Evolutionary conservation across 2,888 invertebrate species (phyloP).

Genomic region (Nysson spinosus): DNA sequence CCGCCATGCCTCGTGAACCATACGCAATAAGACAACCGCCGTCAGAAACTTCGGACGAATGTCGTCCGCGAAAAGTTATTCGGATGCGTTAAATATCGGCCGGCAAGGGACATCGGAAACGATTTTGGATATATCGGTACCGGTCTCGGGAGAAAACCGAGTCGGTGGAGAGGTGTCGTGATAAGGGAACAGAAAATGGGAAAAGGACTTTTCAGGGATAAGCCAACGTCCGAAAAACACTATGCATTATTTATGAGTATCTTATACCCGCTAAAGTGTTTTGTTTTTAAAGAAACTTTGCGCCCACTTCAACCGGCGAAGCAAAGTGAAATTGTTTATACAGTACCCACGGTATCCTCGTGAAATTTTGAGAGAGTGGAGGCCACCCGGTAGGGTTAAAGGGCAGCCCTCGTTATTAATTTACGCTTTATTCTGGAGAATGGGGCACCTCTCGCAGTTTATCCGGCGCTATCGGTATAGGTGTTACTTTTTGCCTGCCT

Average conservation of each 20-base stretch:
- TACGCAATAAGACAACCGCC: conserved; percentile 57
- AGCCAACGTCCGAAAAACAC: conserved; percentile 75
- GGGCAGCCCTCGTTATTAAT: conserved; percentile 28
- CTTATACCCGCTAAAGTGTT: conserved; percentile 45
- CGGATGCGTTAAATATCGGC: conserved; percentile 53
- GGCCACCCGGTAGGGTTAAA: no score
- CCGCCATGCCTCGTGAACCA: conserved; percentile 77
- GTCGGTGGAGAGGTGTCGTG: conserved; percentile 6
- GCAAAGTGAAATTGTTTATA: no score
- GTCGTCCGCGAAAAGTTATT: conserved; percentile 36
- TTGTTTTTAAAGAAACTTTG: conserved; percentile 35
- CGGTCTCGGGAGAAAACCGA: conserved; percentile 36
- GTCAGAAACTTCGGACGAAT: conserved; percentile 1
- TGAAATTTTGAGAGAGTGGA: no score
- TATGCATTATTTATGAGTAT: conserved; percentile 71
- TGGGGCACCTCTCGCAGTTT: conserved; percentile 58
- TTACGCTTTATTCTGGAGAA: conserved; percentile 24
- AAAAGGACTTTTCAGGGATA: conserved; percentile 37
- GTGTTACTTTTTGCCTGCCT: conserved; percentile 32
- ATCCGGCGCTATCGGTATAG: conserved; percentile 37
- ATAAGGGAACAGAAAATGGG: not conserved
- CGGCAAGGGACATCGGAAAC: conserved; percentile 43
- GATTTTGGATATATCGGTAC: conserved; percentile 30
- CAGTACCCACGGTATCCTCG: no score
- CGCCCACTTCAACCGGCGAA: no score